phyloP scores from a whole-genome alignment of 2,113 vertebrate species.

The Brachyhypopomus gauderio region DNA sequence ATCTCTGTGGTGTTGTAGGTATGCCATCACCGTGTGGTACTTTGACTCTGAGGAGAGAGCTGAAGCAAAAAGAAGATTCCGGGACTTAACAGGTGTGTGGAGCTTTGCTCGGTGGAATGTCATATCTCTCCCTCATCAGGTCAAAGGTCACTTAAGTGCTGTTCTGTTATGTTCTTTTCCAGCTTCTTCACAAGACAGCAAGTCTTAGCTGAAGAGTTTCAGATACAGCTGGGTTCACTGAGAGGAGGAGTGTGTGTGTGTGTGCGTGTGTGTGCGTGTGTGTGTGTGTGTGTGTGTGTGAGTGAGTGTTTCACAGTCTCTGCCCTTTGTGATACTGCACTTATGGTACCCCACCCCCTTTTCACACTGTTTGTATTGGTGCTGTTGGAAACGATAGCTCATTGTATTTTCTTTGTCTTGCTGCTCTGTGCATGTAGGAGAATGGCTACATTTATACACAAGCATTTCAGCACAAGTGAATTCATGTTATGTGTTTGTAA shows the following conservation, averaged over 20 bases:
- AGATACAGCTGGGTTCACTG: neutral
- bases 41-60: constrained; percentile 94
- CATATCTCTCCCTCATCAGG: neutral
- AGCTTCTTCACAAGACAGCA: constrained; percentile 50
- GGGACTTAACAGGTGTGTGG: constrained; percentile 79
- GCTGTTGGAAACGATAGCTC: constrained; percentile 9
- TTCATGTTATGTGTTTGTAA: neutral
- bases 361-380: neutral
- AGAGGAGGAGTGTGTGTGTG: constrained; percentile 13
- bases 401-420: neutral
- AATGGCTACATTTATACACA: neutral
- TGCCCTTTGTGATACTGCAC: constrained; percentile 16
- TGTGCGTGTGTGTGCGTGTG: constrained; percentile 7
- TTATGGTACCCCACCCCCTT: constrained; percentile 24
- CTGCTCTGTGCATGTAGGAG: neutral
- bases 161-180: constrained; percentile 8
- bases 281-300: constrained; percentile 1
- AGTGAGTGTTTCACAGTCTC: neutral
- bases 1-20: constrained; percentile 74
- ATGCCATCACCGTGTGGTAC: constrained; percentile 97
- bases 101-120: neutral
- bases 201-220: constrained; percentile 29
- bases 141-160: neutral
- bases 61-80: constrained; percentile 92
- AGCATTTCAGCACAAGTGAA: neutral